Percentiles rank a stretch among this genome's conserved stretches.
Conservation (phyloP, 2,797 vertebrate genomes). For the Mionectes olivaceus region DNA sequence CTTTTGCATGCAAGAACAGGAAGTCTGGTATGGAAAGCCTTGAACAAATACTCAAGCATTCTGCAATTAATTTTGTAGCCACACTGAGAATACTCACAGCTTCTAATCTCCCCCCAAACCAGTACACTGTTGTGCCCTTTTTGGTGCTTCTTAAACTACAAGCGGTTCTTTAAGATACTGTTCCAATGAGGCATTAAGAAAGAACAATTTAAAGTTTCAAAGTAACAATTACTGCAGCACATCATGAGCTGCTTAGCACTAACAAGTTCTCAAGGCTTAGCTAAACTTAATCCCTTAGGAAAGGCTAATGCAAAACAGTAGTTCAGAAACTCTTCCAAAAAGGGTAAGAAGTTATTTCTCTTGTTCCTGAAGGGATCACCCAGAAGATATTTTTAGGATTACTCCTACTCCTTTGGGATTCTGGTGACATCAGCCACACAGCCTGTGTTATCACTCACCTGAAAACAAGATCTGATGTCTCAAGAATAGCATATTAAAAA, state of each 20-base stretch:
- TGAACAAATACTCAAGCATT: conserved; percentile 22
- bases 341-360: neutral
- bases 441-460: neutral
- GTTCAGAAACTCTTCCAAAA: neutral
- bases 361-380: neutral
- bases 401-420: neutral
- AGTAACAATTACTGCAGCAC: conserved; percentile 1
- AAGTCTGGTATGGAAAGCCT: neutral
- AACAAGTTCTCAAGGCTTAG: neutral
- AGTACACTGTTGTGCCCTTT: neutral
- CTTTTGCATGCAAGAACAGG: neutral
- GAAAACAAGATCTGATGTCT: neutral
- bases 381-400: neutral
- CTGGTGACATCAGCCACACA: neutral
- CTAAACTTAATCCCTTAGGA: neutral
- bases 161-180: conserved; percentile 6
- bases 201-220: neutral
- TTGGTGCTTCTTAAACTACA: neutral
- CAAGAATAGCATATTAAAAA: neutral
- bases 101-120: neutral
- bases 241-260: neutral
- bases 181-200: neutral
- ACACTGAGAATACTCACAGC: neutral
- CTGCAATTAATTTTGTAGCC: conserved; percentile 20
- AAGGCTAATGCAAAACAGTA: neutral